These are phyloP conservation scores for Chrysogorgia sp. DNA, from an alignment of 92 coral and sea anemone genomes.

Conservation along the genomic window DNA sequence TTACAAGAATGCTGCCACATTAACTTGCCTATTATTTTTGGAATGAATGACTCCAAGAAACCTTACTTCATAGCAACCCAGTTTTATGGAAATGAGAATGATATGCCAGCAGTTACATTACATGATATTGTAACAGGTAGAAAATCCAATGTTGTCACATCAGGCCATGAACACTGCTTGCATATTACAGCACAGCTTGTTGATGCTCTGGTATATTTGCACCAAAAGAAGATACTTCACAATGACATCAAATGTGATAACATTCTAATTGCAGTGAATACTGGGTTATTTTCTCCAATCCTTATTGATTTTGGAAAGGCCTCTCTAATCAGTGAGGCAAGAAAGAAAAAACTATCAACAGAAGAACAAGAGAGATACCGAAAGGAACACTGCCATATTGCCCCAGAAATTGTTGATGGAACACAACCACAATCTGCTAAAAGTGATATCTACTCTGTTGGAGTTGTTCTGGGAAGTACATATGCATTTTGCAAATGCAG, in stretches of 20 bases:
- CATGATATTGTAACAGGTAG: slow-evolving; percentile 23
- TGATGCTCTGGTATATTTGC: slow-evolving; percentile 61
- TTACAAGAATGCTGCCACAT: slow-evolving; percentile 60
- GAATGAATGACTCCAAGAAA: slow-evolving; percentile 48
- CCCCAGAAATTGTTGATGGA: slow-evolving; percentile 57
- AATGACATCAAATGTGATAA: slow-evolving; percentile 18
- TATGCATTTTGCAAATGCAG: slow-evolving; percentile 14
- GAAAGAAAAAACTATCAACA: slow-evolving; percentile 20
- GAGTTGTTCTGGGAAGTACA: slow-evolving; percentile 42
- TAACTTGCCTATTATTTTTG: slow-evolving; percentile 61
- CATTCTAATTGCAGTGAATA: not conserved
- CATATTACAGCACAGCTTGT: slow-evolving; percentile 52
- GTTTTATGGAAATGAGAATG: slow-evolving; percentile 55
- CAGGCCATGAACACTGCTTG: slow-evolving; percentile 58
- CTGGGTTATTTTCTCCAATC: slow-evolving; percentile 10
- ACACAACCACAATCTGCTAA: slow-evolving; percentile 21
- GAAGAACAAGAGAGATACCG: slow-evolving; percentile 30
- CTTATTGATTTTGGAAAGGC: slow-evolving; percentile 70
- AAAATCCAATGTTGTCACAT: not conserved
- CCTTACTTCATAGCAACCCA: slow-evolving; percentile 66
- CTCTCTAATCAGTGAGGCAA: slow-evolving; percentile 25
- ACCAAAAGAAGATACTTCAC: slow-evolving; percentile 15
- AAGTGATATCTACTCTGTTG: slow-evolving; percentile 48
- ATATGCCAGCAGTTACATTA: slow-evolving; percentile 44
- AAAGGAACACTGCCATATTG: slow-evolving; percentile 55